Evolutionary conservation across 2,113 vertebrate genomes (phyloP), one percentile per base, ranked within the genome.

Genomic region (Sakesphorus luctuosus): DNA sequence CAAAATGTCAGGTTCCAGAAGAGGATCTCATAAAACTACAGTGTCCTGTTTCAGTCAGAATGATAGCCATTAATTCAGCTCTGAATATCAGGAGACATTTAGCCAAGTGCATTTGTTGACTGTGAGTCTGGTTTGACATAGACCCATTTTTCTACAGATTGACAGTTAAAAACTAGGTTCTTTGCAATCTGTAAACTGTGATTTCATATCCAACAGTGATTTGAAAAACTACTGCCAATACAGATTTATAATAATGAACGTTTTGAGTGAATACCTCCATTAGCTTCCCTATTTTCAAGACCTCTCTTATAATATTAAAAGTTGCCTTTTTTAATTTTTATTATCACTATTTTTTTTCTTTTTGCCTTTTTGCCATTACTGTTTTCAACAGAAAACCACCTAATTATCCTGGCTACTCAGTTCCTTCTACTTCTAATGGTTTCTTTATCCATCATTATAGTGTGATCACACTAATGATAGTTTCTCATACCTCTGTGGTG

Each of bases 391-490:
- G 63, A 74, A 97, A 97, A 80, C 13, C 56, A 71, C 86, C 62
- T 87, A 95, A 93, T 95, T 96, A 87, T 93, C 73, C 63, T 94
- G 76, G 43, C 62, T 94, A 92, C 75, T 96, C 59, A 52, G 73
- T 55, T 28, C 56, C 19, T 82, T 91, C 36, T 77, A 84, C 44
- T 81, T 92, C 26, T 81, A 95, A 95, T 90, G 17, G 20, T 24
- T 93, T 92, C 76, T 69, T 96, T 95, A 93, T 95, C 62, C 72
- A 55, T 46, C 96, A 76, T 94, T 96, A 89, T 43, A 94, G 21
- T 84, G 69, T 58, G 89, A 93, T 87, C 94, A 78, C 78, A 89
- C 67, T 80, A 95, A 94, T 97, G 73, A 96, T 92, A 93, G 73
- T 84, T 90, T 94, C 79, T 90, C 76, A 49, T 90, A 72, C 89